Conservation (phyloP, 2,888 invertebrate genomes). For the Leptodirus hochenwartii region DNA sequence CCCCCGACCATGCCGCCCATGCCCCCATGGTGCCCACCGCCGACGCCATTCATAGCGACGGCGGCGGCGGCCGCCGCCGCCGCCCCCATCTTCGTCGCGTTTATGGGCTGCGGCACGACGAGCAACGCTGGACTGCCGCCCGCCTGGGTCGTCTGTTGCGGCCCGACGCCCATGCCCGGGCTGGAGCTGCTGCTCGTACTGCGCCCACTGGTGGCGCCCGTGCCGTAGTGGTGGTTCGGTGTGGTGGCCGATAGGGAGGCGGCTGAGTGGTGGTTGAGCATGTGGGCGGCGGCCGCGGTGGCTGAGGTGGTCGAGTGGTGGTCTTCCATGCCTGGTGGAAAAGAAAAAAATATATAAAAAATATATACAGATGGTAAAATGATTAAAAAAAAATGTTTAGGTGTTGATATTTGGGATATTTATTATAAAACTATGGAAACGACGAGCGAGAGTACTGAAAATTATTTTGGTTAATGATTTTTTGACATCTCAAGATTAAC, state of each 20-base stretch:
- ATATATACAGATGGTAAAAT: background rate
- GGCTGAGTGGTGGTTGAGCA: no score
- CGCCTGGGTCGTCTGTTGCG: no score
- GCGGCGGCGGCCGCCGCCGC: conserved; percentile 15
- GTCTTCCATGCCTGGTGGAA: conserved; percentile 24
- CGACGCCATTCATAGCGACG: background rate
- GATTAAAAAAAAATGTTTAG: no score
- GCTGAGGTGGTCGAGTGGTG: conserved; percentile 18
- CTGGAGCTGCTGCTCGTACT: conserved; percentile 31
- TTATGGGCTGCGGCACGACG: conserved; percentile 78
- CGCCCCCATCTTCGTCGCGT: conserved; percentile 40
- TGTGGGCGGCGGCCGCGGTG: no score
- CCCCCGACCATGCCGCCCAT: conserved; percentile 10
- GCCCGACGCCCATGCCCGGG: conserved; percentile 27
- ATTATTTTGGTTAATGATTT: no score
- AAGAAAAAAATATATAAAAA: conserved; percentile 5
- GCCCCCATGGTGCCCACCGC: conserved; percentile 9
- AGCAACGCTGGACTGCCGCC: conserved; percentile 47
- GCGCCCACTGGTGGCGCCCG: conserved; percentile 32
- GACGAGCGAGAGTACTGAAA: no score
- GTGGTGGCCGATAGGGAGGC: conserved; percentile 22
- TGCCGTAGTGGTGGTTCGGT: conserved; percentile 25
- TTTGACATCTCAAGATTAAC: no score
- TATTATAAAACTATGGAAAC: no score
- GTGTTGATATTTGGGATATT: no score